These are phyloP conservation scores for Malaclemys terrapin DNA, from an alignment of 2,113 vertebrate species.

Conservation along the genomic window DNA sequence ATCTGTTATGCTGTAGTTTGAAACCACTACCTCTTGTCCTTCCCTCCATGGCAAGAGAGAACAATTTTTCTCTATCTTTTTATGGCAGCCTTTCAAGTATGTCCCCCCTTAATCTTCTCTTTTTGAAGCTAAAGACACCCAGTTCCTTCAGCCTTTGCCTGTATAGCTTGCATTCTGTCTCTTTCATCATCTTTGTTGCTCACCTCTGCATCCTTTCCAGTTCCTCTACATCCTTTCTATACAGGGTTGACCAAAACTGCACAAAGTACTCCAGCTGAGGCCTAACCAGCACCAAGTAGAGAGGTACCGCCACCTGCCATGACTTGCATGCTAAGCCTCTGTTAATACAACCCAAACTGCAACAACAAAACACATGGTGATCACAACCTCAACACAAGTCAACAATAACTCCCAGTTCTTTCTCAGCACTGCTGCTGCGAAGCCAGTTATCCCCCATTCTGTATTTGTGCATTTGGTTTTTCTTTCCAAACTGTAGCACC, in stretches of 20 bases:
- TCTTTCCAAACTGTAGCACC: neutral
- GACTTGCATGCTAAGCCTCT: neutral
- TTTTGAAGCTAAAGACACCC: neutral
- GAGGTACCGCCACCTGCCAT: neutral
- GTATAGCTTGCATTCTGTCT: neutral
- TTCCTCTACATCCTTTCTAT: neutral
- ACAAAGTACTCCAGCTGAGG: neutral
- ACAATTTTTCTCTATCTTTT: neutral
- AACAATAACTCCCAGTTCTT: neutral
- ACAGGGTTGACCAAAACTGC: neutral
- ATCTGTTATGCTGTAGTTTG: neutral
- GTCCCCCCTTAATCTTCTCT: neutral
- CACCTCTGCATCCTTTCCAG: neutral
- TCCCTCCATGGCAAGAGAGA: neutral
- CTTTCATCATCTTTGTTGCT: neutral
- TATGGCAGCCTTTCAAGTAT: neutral
- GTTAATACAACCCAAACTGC: neutral
- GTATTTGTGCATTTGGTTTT: neutral
- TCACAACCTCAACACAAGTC: no score
- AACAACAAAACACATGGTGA: no score
- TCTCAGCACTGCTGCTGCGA: neutral
- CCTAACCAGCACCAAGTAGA: neutral
- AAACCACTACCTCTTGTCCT: neutral
- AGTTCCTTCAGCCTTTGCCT: neutral
- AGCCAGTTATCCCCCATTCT: no score